These are phyloP conservation scores for Phyllotreta cruciferae DNA, from an alignment of 2,888 invertebrate genomes.

Conservation along the genomic window DNA sequence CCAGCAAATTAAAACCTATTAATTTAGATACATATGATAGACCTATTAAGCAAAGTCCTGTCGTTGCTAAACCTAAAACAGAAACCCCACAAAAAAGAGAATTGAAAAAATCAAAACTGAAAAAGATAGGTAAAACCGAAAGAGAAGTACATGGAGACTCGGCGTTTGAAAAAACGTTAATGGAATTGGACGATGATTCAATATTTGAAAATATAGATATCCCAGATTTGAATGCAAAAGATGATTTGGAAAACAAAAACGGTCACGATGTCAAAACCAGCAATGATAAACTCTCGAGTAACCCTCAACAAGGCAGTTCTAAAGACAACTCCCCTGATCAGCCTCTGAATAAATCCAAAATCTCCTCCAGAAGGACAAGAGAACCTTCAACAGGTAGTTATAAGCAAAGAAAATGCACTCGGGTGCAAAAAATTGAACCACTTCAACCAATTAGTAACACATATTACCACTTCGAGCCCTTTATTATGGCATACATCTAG, in stretches of 20 bases:
- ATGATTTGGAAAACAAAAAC: conserved; percentile 31
- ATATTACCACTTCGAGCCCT: no score
- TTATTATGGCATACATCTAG: no score
- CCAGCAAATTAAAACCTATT: conserved; percentile 55
- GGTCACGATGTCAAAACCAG: conserved; percentile 25
- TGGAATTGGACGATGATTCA: conserved; percentile 68
- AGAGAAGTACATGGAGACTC: conserved; percentile 70
- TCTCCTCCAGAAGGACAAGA: conserved; percentile 39
- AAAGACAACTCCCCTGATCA: conserved; percentile 29
- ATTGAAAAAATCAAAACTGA: conserved; percentile 43
- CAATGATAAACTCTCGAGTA: conserved; percentile 33
- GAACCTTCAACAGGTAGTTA: conserved; percentile 37
- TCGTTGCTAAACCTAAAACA: conserved; percentile 47
- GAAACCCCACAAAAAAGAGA: conserved; percentile 34
- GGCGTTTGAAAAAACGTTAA: conserved; percentile 73
- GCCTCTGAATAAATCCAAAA: conserved; percentile 25
- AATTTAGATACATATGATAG: conserved; percentile 66
- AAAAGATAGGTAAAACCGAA: conserved; percentile 49
- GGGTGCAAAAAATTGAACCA: no score
- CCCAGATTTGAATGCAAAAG: conserved; percentile 53
- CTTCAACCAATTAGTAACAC: no score
- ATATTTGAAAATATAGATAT: conserved; percentile 51
- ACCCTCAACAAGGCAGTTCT: conserved; percentile 22
- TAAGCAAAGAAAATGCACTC: conserved; percentile 9
- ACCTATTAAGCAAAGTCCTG: conserved; percentile 65